Base-by-base conservation (phyloP, 2,888 invertebrate genomes). In the Rhyacophila evoluta region DNA sequence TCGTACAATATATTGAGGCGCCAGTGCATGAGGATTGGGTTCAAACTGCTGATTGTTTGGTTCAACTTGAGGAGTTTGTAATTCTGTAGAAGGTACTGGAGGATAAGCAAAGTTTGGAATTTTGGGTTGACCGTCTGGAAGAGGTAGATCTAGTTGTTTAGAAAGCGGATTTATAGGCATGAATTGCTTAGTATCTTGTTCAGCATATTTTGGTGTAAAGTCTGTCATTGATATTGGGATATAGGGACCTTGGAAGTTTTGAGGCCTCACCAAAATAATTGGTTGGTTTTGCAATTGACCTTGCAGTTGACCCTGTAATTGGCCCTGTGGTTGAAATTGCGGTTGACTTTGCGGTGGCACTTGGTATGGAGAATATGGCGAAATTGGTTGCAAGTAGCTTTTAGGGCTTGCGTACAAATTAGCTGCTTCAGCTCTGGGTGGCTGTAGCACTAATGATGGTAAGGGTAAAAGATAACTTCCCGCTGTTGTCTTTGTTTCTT, bases 1-100 rank as follows among this genome's bases (percentile, higher is more conserved):
- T 6, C 75, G 78, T n/a, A 25, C 27, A n/a, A n/a, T n/a, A 38
- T 39, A 86, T 10, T 55, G 28, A 0, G 67, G 38, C 12, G 25
- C 27, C 2, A 71, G 37, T 8, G 55, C 29, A 4, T 75, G 75
- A 37, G 85, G 84, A 75, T 84, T 84, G 75, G 87, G 85, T 82
- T 86, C 86, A 81, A 86, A 85, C 39, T 85, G 84, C 80, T 87
- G 86, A 78, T 88, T 87, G 85, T 87, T 87, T 79, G 83, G 85
- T 81, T 86, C 86, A 79, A 87, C 85, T 0, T 84, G 83, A 25
- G 90, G 91, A 10, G 88, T 84, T 81, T 89, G 86, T n/a, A 89
- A 83, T 72, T 89, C 88, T 37, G 87, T 85, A 2, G 90, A 86
- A 1, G 90, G 89, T 11, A 86, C 85, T 1, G 88, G 86, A 12